Base-by-base conservation (phyloP, 2,113 vertebrate species). In the Sinocyclocheilus anshuiensis region DNA sequence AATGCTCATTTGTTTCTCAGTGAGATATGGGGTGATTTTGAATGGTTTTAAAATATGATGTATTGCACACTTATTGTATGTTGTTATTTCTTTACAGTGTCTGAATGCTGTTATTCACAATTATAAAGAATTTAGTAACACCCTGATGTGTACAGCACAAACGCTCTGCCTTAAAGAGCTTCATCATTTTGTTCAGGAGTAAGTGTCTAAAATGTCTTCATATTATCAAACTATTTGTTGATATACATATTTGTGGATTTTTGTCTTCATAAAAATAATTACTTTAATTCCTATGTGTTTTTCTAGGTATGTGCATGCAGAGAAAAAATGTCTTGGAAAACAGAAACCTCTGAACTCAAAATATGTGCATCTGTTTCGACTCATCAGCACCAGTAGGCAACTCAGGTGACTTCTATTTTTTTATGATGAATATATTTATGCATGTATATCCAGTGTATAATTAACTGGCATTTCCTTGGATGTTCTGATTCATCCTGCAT, bases 111-210 rank as follows among this genome's bases (percentile, higher is more conserved):
- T 20, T 16, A 59, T 82, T 0, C 0, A 7, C 6, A 18, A 2
- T 9, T 86, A 86, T 8, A 2, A 81, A 6, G 39, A 20, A 1
- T 78, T 91, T 50, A 90, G 80, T 77, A 1, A 65, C 0, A 20
- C 2, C 1, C 71, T 94, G 39, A 67, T 13, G 3, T 0, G 24
- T 15, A 0, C 7, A 0, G 75, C 93, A 0, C 53, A 48, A 36
- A 42, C 39, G 3, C 29, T 93, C 59, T 94, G 93, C 81, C 89
- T 87, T 50, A 24, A 83, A 22, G 91, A 92, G 89, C 91, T 94
- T 84, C 86, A 75, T 55, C 1, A 0, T 0, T 93, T 94, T 77
- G 77, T 92, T 42, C 0, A 48, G 12, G 91, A 61, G 94, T 94
- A 87, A 42, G 84, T 88, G 24, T 36, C 42, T 50, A 33, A 33